Evolutionary conservation across 1,140 invertebrate genomes (phyloP).

Genomic region (Aphelenchoides besseyi): DNA sequence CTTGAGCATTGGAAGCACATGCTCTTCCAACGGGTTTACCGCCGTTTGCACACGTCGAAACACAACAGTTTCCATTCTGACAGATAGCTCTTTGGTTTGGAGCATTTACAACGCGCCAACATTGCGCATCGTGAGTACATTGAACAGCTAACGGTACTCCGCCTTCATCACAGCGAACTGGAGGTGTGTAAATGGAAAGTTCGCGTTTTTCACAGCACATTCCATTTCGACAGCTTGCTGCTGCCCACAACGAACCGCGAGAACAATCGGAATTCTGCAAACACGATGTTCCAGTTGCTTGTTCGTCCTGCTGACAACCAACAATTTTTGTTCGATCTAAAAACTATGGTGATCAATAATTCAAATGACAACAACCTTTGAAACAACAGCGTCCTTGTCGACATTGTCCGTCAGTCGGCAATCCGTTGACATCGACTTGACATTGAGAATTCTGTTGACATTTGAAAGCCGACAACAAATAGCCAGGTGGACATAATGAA

Average conservation of each 20-base stretch:
- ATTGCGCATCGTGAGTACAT: background rate
- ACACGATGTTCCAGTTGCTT: background rate
- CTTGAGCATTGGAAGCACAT: background rate
- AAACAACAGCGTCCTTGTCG: background rate
- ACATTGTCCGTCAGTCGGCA: background rate
- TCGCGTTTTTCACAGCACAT: background rate
- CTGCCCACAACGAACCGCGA: background rate
- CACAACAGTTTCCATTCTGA: constrained; percentile 2
- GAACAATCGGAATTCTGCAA: background rate
- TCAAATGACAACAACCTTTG: background rate
- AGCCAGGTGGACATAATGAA: background rate
- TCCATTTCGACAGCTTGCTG: background rate
- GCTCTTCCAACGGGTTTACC: background rate
- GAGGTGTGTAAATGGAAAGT: background rate
- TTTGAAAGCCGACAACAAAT: background rate
- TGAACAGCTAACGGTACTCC: background rate
- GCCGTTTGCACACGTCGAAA: background rate
- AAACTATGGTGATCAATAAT: background rate
- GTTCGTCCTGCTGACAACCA: background rate
- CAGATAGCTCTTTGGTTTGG: background rate
- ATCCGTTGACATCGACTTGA: background rate
- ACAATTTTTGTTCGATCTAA: background rate
- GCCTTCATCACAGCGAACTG: background rate
- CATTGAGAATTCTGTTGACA: background rate
- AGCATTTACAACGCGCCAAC: background rate